Base-by-base conservation (phyloP, 2,113 vertebrate species). In the Pao palembangensis region DNA sequence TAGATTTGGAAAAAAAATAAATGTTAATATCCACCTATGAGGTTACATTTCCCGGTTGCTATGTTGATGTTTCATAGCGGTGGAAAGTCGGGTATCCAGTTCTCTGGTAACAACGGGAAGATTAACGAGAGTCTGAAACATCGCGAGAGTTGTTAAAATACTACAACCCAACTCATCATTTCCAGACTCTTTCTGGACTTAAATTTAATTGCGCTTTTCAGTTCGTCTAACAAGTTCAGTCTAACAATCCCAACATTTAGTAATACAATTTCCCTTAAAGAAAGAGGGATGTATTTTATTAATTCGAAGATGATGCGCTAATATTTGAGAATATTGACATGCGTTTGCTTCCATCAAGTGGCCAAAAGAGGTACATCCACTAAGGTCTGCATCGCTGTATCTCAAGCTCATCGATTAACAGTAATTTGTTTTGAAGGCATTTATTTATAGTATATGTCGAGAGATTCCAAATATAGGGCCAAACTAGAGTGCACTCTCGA, bases 31-130 rank as follows among this genome's bases (percentile, higher is more conserved):
- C 80, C 79, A 83, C 78, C n/a, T 66, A 48, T 64, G 44, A 58
- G 28, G 58, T 50, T 11, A 13, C 57, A 63, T 81, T 90, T 87
- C 85, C 83, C 85, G 81, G 84, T 86, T 84, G 82, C 74, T 82
- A 67, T 72, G 78, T 78, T 71, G 68, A 78, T 82, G 84, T 79
- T 79, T 64, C 59, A 64, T 74, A 76, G 64, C 74, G 58, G 64
- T 60, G 82, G 71, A 80, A 78, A 78, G 54, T 69, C 41, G 57
- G 59, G 75, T 83, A 83, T 82, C 87, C 80, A 85, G 34, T 38
- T 12, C 34, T 38, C 34, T 12, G 34, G 34, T 38, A 38, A 8
- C 34, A 82, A 88, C 86, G 76, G 75, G 68, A 64, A 76, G 31
- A 7, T 18, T 1, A 14, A 46, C 58, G 55, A 71, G 23, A 53